phyloP scores from a whole-genome alignment of 2,113 vertebrate species.

The Orientallactaga bullata region DNA sequence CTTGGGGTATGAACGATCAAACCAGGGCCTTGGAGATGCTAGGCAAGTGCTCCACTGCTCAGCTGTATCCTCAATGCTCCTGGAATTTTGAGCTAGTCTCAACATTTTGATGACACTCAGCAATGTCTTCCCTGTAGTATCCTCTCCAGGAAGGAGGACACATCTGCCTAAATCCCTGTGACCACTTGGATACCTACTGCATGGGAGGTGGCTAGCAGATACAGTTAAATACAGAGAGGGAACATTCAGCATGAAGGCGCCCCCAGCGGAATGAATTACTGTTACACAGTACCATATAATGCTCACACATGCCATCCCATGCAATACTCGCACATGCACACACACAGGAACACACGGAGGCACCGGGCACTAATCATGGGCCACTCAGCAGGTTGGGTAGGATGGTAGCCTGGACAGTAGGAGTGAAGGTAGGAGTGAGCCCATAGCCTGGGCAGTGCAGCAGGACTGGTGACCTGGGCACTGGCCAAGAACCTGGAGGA shows the following conservation, averaged over 20 bases:
- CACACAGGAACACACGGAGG: not conserved
- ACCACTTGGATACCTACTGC: not conserved
- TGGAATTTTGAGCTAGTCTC: not conserved
- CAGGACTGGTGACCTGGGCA: not conserved
- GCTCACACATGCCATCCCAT: too few relatives aligned
- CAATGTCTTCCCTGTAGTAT: not conserved
- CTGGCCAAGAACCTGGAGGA: not conserved
- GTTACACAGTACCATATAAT: too few relatives aligned
- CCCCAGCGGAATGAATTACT: not conserved
- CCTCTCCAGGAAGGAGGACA: not conserved
- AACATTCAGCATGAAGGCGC: too few relatives aligned
- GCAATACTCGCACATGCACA: too few relatives aligned
- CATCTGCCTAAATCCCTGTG: not conserved
- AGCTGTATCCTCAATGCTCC: not conserved
- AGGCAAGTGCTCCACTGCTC: accelerated
- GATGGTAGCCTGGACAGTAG: not conserved
- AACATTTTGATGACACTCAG: not conserved
- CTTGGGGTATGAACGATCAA: too few relatives aligned
- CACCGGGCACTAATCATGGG: not conserved
- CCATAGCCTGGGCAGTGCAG: not conserved
- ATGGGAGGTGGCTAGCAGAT: not conserved
- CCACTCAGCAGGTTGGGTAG: not conserved
- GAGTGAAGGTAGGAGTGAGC: too few relatives aligned
- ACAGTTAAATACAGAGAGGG: accelerated
- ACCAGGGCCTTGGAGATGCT: not conserved